Base-by-base conservation (phyloP, 2,888 invertebrate genomes). In the Calliopum simillimum region DNA sequence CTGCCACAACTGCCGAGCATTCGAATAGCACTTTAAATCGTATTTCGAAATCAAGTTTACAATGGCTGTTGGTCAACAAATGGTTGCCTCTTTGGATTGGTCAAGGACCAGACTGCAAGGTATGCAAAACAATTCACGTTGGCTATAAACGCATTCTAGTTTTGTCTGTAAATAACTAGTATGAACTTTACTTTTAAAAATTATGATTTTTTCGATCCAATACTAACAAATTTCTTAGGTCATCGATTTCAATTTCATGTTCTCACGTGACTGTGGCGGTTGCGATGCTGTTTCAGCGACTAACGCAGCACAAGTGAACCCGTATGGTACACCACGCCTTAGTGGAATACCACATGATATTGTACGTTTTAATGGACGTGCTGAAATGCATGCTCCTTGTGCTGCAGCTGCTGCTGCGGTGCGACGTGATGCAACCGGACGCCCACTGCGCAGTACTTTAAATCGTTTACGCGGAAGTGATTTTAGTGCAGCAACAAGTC, bases 1-100 rank as follows among this genome's bases (percentile, higher is more conserved):
- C 78, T 19, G 73, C 81, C 3, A 61, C 70, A 53, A 71, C 78
- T n/a, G 74, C 81, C 3, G 83, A 83, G 63, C 81, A 81, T 68
- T 73, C 77, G 44, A 81, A 81, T 58, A 76, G 79, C 44, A 81
- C 83, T 3, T 72, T 86, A 33, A 86, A 86, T 79, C 84, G 90
- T 66, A 89, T 91, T 62, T 90, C 89, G 67, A 89, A 89, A 79
- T 89, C 89, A 1, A 89, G 90, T 1, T 86, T 91, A 47, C 90
- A 91, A 78, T 91, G 91, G 91, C 86, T 91, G 76, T 84, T 91
- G 71, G 89, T 91, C 0, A 91, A 91, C 79, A 90, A 90, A 77
- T 91, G 91, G 91, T 79, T 91, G 23, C 89, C 90, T 0, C 79
- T 90, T 53, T 91, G 91, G 90, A 88, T 89, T 70, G 87, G 87